These are phyloP conservation scores for Silurus glanis DNA, from an alignment of 2,113 vertebrate genomes.

Conservation along the genomic window DNA sequence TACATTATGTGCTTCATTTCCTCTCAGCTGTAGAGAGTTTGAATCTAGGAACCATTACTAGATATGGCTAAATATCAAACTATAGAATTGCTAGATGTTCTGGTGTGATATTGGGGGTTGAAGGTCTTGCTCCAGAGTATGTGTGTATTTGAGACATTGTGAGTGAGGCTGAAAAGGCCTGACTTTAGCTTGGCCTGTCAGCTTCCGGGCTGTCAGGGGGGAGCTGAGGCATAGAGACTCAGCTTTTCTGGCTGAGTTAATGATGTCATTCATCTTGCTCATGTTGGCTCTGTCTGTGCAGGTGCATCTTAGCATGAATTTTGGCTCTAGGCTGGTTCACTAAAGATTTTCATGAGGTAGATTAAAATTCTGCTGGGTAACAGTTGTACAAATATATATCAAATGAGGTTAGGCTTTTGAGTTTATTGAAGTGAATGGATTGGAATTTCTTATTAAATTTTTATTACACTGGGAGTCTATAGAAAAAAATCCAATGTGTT, in stretches of 20 bases:
- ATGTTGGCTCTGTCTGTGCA: constrained; percentile 46
- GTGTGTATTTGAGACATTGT: neutral
- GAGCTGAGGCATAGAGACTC: constrained; percentile 24
- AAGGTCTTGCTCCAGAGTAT: neutral
- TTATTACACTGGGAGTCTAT: neutral
- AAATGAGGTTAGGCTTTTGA: neutral
- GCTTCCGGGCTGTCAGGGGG: constrained; percentile 21
- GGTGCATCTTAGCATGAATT: constrained; percentile 45
- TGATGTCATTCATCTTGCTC: constrained; percentile 54
- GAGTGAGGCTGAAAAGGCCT: neutral
- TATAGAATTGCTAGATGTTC: neutral
- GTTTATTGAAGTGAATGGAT: neutral
- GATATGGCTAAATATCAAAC: neutral
- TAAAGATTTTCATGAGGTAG: constrained; percentile 27
- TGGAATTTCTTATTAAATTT: neutral
- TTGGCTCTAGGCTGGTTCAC: constrained; percentile 28
- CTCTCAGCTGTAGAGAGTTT: neutral
- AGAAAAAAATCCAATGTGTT: neutral
- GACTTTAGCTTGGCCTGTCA: constrained; percentile 28
- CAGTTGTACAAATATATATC: constrained; percentile 9
- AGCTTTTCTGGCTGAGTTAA: constrained; percentile 46
- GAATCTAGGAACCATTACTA: neutral
- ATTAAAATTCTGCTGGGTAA: constrained; percentile 13
- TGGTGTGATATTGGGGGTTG: neutral
- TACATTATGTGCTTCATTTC: neutral